Percentiles rank a stretch among this genome's conserved stretches.
These are phyloP conservation scores for Pelobates fuscus DNA, from an alignment of 2,113 vertebrate genomes.

Conservation along the genomic window DNA sequence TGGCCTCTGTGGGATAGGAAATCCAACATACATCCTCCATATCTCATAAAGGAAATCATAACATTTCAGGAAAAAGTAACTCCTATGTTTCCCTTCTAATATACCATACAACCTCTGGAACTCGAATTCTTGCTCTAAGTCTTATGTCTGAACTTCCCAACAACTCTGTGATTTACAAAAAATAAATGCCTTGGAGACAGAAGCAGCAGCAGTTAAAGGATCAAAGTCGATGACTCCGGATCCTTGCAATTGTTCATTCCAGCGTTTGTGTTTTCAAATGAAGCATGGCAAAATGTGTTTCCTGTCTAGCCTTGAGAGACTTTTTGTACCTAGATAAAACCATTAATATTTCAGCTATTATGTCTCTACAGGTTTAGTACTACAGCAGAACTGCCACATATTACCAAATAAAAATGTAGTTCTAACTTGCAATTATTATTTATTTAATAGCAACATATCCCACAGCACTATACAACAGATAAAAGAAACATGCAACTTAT, in stretches of 20 bases:
- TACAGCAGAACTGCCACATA: too few species aligned
- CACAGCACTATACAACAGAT: too few species aligned
- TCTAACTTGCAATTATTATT: too few species aligned
- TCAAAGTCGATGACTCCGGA: not conserved
- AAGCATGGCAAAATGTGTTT: not conserved
- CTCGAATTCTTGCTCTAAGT: not conserved
- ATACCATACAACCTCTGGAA: not conserved
- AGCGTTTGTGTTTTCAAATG: not conserved
- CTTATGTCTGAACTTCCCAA: not conserved
- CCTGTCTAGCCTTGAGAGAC: not conserved
- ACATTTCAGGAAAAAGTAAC: constrained; percentile 13
- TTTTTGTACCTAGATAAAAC: constrained; percentile 10
- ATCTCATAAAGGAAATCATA: not conserved
- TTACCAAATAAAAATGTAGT: too few species aligned
- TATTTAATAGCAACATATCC: too few species aligned
- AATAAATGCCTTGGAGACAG: not conserved
- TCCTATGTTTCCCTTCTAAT: not conserved
- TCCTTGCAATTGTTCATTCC: constrained; percentile 3
- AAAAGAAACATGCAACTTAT: too few species aligned
- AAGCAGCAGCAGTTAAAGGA: not conserved
- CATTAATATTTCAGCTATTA: too few species aligned
- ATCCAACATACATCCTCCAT: not conserved
- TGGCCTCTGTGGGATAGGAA: constrained; percentile 88
- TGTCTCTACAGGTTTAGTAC: too few species aligned
- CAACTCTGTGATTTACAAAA: not conserved